Base-by-base conservation (phyloP, 2,113 vertebrate species). In the Chaenocephalus aceratus region DNA sequence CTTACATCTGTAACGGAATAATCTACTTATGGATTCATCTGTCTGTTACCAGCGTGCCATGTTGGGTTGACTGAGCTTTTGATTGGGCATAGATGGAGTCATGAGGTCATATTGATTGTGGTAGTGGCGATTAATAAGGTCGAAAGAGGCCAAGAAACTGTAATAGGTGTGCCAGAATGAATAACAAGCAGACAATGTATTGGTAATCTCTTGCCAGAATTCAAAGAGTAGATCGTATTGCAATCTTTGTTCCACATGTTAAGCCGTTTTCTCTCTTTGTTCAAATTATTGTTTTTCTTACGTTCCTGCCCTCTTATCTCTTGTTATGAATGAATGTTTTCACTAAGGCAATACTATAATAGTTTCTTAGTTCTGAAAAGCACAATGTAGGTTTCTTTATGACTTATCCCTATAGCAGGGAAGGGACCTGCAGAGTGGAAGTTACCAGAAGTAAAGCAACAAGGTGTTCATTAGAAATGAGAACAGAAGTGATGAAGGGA, bases 181-280 rank as follows among this genome's bases (percentile, higher is more conserved):
- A 65, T 71, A 83, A 64, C 36, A 74, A 72, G 49, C 41, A 61
- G 72, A 57, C 16, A 75, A 81, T 54, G 48, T 36, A 15, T 48
- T 26, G 3, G 63, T 10, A 41, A 75, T 75, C 48, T 67, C 12
- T 67, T 80, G 46, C 65, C 16, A 48, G 30, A 63, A 68, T 68
- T 73, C 34, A 73, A 56, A 77, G 63, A 69, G 18, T 11, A n/a
- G 23, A 2, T 66, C 66, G 71, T 75, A 60, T 44, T 75, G 36
- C 62, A 53, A 23, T 44, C 51, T 73, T 66, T 84, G 16, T 59
- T n/a, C 41, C 44, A 30, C 3, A 12, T 45, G 23, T 52, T 61
- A 18, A 11, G 1, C 16, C 10, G 11, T 60, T 66, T 30, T 54
- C 6, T 44, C 16, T 59, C 11, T 15, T 49, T 56, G 5, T 75